Base-by-base conservation (phyloP, 1,140 invertebrate genomes). In the Centruroides vittatus region DNA sequence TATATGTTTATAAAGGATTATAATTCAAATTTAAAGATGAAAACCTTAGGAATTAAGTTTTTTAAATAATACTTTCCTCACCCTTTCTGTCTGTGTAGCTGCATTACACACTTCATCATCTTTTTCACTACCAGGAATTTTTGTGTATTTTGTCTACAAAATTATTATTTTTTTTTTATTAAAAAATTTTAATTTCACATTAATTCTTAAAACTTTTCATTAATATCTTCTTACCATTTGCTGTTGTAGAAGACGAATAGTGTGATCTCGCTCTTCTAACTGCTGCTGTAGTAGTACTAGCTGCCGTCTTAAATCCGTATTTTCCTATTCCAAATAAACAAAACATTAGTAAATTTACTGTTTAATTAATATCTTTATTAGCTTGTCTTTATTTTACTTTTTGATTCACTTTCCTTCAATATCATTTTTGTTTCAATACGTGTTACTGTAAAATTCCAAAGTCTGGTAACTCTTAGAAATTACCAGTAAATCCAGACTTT, bases 241-340 rank as follows among this genome's bases (percentile, higher is more conserved):
- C 74, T 83, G 79, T 70, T 84, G 82, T 65, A 86, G 75, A 65
- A 79, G 70, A 67, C 80, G 78, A 69, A 86, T 84, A 60, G 79
- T 81, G 60, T 80, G 76, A 70, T 86, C 84, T 69, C 80, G 80
- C 72, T 87, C 84, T 67, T 86, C 83, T 58, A 86, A 71, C 76
- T 86, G 83, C 64, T 75, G 70, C 59, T 75, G 69, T 55, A 77
- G 61, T 35, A 75, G 68, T 47, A 72, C 69, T 47, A 77, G 67
- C 69, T 77, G 69, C 67, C 86, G 80, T 59, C 83, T 78, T 70
- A 89, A 77, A 75, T 89, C 86, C n/a, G 81, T 78, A 71, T 85
- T 72, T 74, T 86, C 84, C 73, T 82, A 56, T 35, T 48, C 52
- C 13, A 55, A 59, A 54, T 55, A 34, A n/a, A n/a, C n/a, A n/a